Conservation (phyloP, 2,888 invertebrate genomes). For the Cremastobaeus sp. region DNA sequence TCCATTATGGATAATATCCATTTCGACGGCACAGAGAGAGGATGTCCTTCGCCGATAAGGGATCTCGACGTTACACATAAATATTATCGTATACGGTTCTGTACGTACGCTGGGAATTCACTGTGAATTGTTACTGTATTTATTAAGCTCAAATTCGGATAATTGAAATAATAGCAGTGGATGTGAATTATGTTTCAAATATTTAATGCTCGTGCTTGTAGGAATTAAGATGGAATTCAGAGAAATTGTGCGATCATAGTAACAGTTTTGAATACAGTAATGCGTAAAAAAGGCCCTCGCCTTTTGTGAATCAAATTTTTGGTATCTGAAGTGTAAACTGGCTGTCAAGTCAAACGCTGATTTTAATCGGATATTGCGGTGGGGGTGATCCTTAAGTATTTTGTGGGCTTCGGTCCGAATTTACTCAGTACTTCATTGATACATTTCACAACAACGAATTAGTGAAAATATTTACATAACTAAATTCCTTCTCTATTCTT, state of each 20-base stretch:
- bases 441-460: conserved; percentile 32
- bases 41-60: conserved; percentile 27
- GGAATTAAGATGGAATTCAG: no score
- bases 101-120: not conserved
- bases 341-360: no score
- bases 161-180: conserved; percentile 15
- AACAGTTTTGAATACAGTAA: no score
- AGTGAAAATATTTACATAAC: conserved; percentile 45
- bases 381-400: not conserved
- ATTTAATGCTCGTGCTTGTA: no score
- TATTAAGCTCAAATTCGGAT: conserved; percentile 10
- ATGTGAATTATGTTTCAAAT: not conserved
- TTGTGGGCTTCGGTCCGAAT: conserved; percentile 7
- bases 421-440: conserved; percentile 7
- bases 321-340: no score
- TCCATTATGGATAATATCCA: conserved; percentile 45
- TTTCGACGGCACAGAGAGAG: conserved; percentile 8
- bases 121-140: conserved; percentile 11
- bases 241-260: no score
- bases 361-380: no score
- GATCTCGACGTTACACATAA: conserved; percentile 18
- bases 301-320: no score
- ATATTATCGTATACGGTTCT: conserved; percentile 16
- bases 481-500: conserved; percentile 44
- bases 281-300: no score